A percentile compares a stretch with the other conserved stretches of the same genome.
Evolutionary conservation across 2,113 vertebrate genomes (phyloP).

Genomic region (Sapajus apella): DNA sequence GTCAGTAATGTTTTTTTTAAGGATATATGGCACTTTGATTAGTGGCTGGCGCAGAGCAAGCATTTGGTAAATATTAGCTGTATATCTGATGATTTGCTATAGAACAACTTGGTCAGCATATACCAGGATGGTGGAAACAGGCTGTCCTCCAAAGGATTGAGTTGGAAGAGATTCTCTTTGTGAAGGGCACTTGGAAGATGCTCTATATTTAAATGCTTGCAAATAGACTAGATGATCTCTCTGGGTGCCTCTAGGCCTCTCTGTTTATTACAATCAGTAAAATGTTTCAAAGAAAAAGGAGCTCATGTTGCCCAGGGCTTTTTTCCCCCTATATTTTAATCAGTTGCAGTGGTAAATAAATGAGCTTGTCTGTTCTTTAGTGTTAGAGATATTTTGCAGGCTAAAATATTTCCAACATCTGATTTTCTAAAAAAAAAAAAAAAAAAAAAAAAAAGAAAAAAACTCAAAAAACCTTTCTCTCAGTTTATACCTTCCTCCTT

Average conservation of each 20-base stretch:
- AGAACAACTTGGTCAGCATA: fast-evolving
- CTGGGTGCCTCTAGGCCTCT: background rate
- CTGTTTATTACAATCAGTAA: background rate
- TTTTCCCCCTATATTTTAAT: background rate
- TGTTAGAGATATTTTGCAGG: background rate
- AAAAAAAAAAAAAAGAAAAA: background rate
- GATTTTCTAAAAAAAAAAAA: constrained; percentile 69
- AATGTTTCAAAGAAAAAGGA: background rate
- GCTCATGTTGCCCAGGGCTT: background rate
- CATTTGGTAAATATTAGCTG: fast-evolving
- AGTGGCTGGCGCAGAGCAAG: background rate
- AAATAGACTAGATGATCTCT: background rate
- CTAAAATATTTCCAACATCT: constrained; percentile 62
- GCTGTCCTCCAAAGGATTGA: fast-evolving
- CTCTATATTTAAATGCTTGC: too few species aligned
- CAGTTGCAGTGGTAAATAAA: background rate
- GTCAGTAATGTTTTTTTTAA: fast-evolving
- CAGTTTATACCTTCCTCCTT: constrained; percentile 47
- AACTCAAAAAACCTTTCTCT: constrained; percentile 58
- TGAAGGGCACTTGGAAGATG: background rate
- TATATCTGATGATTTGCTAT: background rate
- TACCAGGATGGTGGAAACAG: too few species aligned
- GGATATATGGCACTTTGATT: fast-evolving
- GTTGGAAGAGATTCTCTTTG: background rate
- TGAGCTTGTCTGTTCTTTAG: background rate